Evolutionary conservation across 2,888 invertebrate species (phyloP).

Genomic region (Pharmacophagus antenor): DNA sequence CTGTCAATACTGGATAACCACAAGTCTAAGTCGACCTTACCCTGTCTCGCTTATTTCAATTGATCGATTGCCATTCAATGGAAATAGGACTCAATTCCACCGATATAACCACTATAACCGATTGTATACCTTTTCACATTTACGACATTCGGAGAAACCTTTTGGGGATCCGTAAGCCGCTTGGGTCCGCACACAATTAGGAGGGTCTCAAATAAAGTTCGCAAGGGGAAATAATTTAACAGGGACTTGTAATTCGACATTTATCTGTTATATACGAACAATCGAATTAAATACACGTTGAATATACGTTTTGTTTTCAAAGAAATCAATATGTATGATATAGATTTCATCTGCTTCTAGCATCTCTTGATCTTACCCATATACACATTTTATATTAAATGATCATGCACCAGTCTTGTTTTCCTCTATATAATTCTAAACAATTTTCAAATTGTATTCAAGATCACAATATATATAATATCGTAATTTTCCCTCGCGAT

Average conservation of each 20-base stretch:
- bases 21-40: conserved; percentile 44
- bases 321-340: too few species aligned
- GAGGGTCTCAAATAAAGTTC: conserved; percentile 53
- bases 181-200: conserved; percentile 73
- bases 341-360: too few species aligned
- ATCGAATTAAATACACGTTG: background rate
- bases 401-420: too few species aligned
- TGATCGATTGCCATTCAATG: conserved; percentile 40
- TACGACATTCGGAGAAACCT: conserved; percentile 59
- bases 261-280: conserved; percentile 9
- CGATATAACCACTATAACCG: conserved; percentile 44
- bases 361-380: too few species aligned
- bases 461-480: background rate
- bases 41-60: conserved; percentile 56
- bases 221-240: conserved; percentile 19
- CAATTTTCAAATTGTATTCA: background rate
- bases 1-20: conserved; percentile 47
- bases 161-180: conserved; percentile 68
- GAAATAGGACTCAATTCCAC: conserved; percentile 45
- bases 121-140: conserved; percentile 47
- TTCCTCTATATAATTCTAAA: too few species aligned
- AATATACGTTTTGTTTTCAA: too few species aligned
- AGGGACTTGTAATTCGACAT: conserved; percentile 4
- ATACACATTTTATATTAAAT: too few species aligned
- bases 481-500: background rate